Evolutionary conservation across 2,797 vertebrate species (phyloP).

Genomic region (Caiman crocodilus): DNA sequence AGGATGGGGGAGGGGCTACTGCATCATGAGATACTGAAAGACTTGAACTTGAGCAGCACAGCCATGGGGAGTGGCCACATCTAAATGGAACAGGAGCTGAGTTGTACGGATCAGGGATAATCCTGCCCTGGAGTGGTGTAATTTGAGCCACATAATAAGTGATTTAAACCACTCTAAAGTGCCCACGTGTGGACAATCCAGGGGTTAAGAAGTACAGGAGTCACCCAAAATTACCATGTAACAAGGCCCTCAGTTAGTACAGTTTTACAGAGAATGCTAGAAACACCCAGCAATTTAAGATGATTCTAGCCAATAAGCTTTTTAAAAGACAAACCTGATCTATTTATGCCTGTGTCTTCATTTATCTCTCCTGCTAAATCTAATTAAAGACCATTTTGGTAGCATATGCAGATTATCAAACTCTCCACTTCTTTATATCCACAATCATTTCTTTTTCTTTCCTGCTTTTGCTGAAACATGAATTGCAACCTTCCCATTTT

Average conservation of each 20-base stretch:
- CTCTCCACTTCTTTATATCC: neutral
- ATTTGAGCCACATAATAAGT: too few relatives aligned
- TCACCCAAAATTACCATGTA: too few relatives aligned
- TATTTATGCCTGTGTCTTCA: neutral
- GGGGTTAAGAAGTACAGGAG: too few relatives aligned
- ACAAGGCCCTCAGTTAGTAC: neutral
- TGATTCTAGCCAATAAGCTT: neutral
- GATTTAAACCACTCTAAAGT: too few relatives aligned
- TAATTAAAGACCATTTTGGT: neutral
- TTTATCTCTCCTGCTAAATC: neutral
- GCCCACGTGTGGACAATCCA: too few relatives aligned
- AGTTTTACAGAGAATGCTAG: neutral
- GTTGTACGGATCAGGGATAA: too few relatives aligned
- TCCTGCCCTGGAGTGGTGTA: too few relatives aligned
- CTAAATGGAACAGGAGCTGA: too few relatives aligned
- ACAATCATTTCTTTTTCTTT: neutral
- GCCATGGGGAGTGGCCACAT: too few relatives aligned
- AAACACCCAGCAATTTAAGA: neutral
- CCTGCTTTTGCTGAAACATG: neutral
- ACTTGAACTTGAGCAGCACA: too few relatives aligned
- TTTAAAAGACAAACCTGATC: neutral
- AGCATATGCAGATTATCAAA: neutral
- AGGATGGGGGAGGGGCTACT: too few relatives aligned
- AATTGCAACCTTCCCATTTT: neutral
- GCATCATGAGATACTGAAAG: too few relatives aligned